A percentile compares a stretch with the other conserved stretches of the same genome.
These are phyloP conservation scores for Vombatus ursinus DNA, from an alignment of 2,113 vertebrate genomes.

Conservation along the genomic window DNA sequence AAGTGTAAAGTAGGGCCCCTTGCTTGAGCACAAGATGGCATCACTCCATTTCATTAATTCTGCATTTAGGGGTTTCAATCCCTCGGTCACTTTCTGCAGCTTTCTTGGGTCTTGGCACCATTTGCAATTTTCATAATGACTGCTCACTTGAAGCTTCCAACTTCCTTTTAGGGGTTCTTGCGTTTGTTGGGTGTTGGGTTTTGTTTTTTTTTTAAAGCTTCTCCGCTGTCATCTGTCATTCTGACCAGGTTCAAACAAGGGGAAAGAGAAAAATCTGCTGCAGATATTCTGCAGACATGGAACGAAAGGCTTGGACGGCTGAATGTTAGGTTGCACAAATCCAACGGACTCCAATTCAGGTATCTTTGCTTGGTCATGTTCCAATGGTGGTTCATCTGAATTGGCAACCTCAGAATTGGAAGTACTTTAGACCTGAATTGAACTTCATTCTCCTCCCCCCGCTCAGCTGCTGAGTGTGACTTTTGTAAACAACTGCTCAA, in stretches of 20 bases:
- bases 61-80: slow-evolving; percentile 27
- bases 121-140: slow-evolving; percentile 61
- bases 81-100: slow-evolving; percentile 45
- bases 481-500: slow-evolving; percentile 42
- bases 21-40: slow-evolving; percentile 53
- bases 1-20: slow-evolving; percentile 34
- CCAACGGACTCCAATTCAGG: slow-evolving; percentile 1
- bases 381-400: background rate
- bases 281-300: slow-evolving; percentile 39
- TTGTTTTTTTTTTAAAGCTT: slow-evolving; percentile 40
- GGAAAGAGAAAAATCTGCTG: slow-evolving; percentile 24
- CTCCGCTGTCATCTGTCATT: slow-evolving; percentile 32
- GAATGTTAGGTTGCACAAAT: slow-evolving; percentile 31
- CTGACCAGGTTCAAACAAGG: slow-evolving; percentile 39
- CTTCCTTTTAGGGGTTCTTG: slow-evolving; percentile 23
- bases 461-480: background rate
- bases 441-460: background rate
- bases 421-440: background rate
- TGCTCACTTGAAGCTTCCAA: slow-evolving; percentile 56
- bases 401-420: slow-evolving; percentile 1
- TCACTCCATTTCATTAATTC: slow-evolving; percentile 1
- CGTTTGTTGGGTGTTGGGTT: background rate
- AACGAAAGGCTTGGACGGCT: slow-evolving; percentile 24
- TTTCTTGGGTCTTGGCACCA: slow-evolving; percentile 70
- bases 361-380: slow-evolving; percentile 27